A percentile compares a stretch with the other conserved stretches of the same genome.
Evolutionary conservation across 2,888 invertebrate genomes (phyloP).

Genomic region (Apamea epomidion): DNA sequence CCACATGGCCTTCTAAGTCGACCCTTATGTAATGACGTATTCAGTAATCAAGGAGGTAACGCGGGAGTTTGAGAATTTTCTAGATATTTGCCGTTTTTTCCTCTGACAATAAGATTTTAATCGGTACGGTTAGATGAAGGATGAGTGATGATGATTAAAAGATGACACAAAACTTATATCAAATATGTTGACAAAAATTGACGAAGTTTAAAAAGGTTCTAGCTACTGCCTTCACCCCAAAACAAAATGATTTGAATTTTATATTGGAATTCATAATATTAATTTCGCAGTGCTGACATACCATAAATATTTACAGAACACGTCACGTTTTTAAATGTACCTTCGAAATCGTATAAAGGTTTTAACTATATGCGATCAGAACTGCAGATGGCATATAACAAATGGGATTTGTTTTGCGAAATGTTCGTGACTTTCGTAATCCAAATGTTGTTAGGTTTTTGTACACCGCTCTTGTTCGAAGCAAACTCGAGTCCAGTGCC

Average conservation of each 20-base stretch:
- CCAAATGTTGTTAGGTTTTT: too few species aligned
- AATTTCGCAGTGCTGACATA: neutral
- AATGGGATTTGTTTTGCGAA: too few species aligned
- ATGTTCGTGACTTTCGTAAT: too few species aligned
- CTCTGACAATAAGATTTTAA: slow-evolving; percentile 5
- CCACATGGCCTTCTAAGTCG: slow-evolving; percentile 6
- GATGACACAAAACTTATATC: neutral
- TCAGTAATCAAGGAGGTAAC: neutral
- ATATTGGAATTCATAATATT: neutral
- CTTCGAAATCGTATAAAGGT: neutral
- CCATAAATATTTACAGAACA: neutral
- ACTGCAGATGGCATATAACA: neutral
- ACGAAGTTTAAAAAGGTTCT: neutral
- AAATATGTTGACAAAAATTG: neutral
- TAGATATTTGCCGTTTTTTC: neutral
- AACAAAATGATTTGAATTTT: neutral
- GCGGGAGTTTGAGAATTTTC: slow-evolving; percentile 7
- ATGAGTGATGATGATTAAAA: neutral
- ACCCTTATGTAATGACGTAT: slow-evolving; percentile 26
- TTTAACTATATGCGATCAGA: neutral
- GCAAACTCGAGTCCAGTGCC: too few species aligned
- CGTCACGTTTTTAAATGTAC: neutral
- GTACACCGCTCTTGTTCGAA: too few species aligned
- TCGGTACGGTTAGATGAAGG: slow-evolving; percentile 2
- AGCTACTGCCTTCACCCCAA: neutral